A percentile compares a stretch with the other conserved stretches of the same genome.
Conservation (phyloP, 2,113 vertebrate genomes). For the Ranitomeya variabilis region DNA sequence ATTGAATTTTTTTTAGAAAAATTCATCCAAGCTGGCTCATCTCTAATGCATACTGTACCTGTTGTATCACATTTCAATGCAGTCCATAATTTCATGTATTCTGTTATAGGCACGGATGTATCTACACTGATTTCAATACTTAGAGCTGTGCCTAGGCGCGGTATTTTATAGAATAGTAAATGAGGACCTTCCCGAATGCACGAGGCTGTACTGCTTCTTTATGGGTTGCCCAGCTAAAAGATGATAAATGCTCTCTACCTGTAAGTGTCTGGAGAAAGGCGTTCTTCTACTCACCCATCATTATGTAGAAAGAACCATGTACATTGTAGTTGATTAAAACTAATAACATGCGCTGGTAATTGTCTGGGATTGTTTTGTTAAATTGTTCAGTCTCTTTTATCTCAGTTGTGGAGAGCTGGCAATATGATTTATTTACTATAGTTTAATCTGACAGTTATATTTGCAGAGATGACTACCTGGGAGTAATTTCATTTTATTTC, state of each 20-base stretch:
- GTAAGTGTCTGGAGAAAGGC: not conserved
- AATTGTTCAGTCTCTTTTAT: conserved; percentile 26
- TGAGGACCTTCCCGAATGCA: not conserved
- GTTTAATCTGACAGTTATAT: conserved; percentile 52
- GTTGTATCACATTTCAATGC: too few species aligned
- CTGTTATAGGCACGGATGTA: too few species aligned
- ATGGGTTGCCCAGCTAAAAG: not conserved
- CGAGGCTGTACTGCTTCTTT: not conserved
- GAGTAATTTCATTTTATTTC: conserved; percentile 53
- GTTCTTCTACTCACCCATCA: not conserved
- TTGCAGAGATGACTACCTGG: conserved; percentile 53
- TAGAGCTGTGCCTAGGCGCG: too few species aligned
- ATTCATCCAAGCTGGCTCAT: too few species aligned
- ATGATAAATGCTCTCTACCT: not conserved
- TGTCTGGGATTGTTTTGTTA: conserved; percentile 4
- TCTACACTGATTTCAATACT: too few species aligned
- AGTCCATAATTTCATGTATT: too few species aligned
- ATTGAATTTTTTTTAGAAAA: too few species aligned
- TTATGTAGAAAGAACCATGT: not conserved
- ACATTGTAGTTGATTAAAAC: not conserved
- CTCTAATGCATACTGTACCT: too few species aligned
- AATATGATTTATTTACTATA: conserved; percentile 43
- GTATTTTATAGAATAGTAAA: not conserved
- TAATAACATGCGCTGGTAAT: not conserved
- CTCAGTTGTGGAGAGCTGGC: conserved; percentile 5